Conservation (phyloP, 2,797 vertebrate genomes). For the Pangasius mekongensis region DNA sequence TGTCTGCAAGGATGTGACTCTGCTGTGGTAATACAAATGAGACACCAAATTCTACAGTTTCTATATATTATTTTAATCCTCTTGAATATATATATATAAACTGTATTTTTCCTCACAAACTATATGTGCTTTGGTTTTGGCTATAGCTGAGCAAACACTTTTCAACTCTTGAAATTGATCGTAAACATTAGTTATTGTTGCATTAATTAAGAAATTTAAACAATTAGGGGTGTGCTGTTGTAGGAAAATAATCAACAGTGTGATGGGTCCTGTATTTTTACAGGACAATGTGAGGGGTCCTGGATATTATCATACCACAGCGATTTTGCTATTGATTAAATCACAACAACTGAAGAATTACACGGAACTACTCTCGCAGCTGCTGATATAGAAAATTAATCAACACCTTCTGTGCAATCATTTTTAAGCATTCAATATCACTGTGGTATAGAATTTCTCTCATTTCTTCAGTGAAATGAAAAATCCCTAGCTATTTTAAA, state of each 20-base stretch:
- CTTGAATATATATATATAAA: not conserved
- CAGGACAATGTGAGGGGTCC: not conserved
- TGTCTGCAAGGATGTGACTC: not conserved
- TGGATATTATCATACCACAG: not conserved
- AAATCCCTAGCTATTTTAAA: not conserved
- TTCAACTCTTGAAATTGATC: not conserved
- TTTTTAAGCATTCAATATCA: not conserved
- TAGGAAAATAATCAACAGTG: not conserved
- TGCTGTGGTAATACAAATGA: not conserved
- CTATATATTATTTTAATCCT: not conserved
- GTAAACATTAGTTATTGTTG: not conserved
- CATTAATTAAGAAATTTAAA: not conserved
- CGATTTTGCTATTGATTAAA: not conserved
- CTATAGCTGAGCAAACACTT: not conserved
- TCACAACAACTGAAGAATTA: not conserved
- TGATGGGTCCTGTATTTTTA: not conserved
- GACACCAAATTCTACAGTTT: not conserved
- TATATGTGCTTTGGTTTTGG: not conserved
- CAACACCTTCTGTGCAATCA: not conserved
- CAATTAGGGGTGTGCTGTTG: not conserved
- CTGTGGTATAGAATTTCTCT: not conserved
- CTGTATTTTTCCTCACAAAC: no score
- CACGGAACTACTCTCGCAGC: not conserved
- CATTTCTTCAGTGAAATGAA: not conserved
- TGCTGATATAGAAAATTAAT: not conserved